A percentile compares a stretch with the other conserved stretches of the same genome.
phyloP scores from a whole-genome alignment of 2,797 vertebrate genomes.

The Coccyzus lansbergi region DNA sequence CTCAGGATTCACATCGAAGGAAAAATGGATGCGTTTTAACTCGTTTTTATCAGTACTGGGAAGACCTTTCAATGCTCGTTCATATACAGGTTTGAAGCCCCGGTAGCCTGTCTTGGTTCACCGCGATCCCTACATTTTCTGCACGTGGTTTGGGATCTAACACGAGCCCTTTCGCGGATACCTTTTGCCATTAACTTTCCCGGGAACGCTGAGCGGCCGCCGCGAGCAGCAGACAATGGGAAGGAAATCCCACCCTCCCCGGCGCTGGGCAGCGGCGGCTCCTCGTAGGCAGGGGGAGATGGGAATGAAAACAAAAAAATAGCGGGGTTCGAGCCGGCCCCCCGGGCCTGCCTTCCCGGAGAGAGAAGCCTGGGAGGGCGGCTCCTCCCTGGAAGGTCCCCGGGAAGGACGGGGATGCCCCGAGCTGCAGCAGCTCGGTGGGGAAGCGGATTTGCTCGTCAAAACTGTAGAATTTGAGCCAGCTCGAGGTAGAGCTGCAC shows the following conservation, averaged over 20 bases:
- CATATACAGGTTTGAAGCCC: not conserved
- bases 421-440: rapidly evolving
- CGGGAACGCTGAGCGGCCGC: not conserved
- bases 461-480: not conserved
- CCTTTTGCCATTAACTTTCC: not conserved
- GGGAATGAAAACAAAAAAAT: slow-evolving; percentile 28
- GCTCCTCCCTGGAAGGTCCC: not conserved
- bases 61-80: not conserved
- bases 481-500: not conserved
- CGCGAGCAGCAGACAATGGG: slow-evolving; percentile 41
- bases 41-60: not conserved
- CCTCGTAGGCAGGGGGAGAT: not conserved
- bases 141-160: rapidly evolving
- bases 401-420: not conserved
- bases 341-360: not conserved
- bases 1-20: not conserved
- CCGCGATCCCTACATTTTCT: not conserved
- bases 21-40: not conserved
- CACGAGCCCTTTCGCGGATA: rapidly evolving
- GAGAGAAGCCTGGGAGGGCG: not conserved
- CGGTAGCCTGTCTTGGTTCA: not conserved
- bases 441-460: not conserved
- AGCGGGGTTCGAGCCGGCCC: not conserved
- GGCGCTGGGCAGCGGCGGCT: not conserved
- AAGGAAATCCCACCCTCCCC: slow-evolving; percentile 55